Base-by-base conservation (phyloP, 2,888 invertebrate species). In the Philopedon plagiatum region DNA sequence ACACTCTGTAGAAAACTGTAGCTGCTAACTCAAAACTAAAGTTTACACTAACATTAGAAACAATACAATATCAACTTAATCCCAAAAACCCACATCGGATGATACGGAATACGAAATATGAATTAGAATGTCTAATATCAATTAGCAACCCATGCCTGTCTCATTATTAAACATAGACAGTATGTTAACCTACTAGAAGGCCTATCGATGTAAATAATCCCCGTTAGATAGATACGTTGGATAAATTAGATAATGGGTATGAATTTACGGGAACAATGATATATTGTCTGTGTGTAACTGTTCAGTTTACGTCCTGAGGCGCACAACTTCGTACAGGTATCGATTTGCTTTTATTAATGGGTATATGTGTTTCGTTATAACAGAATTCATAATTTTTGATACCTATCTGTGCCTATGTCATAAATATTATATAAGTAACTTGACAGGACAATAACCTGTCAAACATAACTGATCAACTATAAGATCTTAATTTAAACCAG, bases 151-250 rank as follows among this genome's bases (percentile, higher is more conserved):
- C n/a, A 11, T 32, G 15, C 54, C 54, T 56, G 32, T 15, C 54
- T 29, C 32, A 32, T 56, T 56, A 32, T 32, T 18, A 32, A 56
- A 32, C 32, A 56, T 32, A 26, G 19, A 61, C 61, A 46, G 29
- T 61, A 29, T n/a, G 18, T 61, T 44, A 61, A 29, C 44, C 13
- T 61, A 61, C 46, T 61, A 61, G 13, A 56, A 41, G 15, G 15
- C 56, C 41, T 54, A 34, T 65, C 56, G 41, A 9, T 44, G 23
- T 9, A 65, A 41, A 41, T 64, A 64, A 64, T 54, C 37, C 34
- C 7, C 39, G 3, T 44, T 44, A 19, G 18, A 44, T 44, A 19
- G 44, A 44, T 44, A 44, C 44, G 9, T 19, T 44, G 19, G 3
- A 44, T 44, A 44, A 44, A 44, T 19, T 44, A 44, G 39, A 13